These are phyloP conservation scores for Acleris sparsana DNA, from an alignment of 2,888 invertebrate genomes.

Conservation along the genomic window DNA sequence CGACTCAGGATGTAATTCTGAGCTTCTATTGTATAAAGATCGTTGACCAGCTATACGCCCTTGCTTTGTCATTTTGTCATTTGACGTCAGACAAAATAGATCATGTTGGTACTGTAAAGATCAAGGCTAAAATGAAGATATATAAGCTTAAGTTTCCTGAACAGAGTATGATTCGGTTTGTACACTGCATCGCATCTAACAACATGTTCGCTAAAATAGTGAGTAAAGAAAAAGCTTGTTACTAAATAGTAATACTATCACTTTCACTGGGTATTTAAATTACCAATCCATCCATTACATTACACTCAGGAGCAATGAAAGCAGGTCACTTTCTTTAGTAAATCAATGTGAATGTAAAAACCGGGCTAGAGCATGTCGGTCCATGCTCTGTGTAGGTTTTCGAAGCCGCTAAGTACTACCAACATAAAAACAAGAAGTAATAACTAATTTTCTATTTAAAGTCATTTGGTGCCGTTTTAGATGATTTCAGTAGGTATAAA, in stretches of 20 bases:
- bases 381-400: no score
- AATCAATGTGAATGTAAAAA: no score
- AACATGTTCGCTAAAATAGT: constrained; percentile 71
- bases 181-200: constrained; percentile 53
- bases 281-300: no score
- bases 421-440: no score
- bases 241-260: background rate
- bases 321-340: no score
- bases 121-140: constrained; percentile 63
- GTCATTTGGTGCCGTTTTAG: no score
- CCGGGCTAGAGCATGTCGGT: no score
- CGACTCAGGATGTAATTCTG: constrained; percentile 50
- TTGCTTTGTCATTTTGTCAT: constrained; percentile 51
- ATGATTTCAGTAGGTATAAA: no score
- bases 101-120: constrained; percentile 51
- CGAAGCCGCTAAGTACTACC: no score
- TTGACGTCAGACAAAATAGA: constrained; percentile 49
- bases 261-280: background rate
- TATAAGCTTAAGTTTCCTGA: constrained; percentile 53
- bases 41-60: constrained; percentile 52
- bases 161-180: constrained; percentile 44
- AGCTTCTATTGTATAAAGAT: constrained; percentile 49
- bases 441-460: no score
- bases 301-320: no score
- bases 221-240: constrained; percentile 45